Conservation (phyloP, 1,140 invertebrate species). For the Mizuhopecten yessoensis region DNA sequence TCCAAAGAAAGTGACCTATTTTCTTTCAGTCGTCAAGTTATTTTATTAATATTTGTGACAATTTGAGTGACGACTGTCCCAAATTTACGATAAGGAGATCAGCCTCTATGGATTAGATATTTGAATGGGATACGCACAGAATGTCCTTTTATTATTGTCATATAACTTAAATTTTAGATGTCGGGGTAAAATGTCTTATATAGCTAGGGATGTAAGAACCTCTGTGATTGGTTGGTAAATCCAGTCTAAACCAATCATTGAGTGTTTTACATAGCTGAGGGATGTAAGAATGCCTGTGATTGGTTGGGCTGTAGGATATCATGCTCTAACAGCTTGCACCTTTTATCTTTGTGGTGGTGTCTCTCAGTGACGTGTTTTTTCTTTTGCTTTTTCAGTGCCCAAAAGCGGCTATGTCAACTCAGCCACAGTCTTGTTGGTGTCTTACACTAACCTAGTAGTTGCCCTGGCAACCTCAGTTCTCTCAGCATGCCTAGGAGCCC, state of each 20-base stretch:
- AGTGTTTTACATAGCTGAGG: not conserved
- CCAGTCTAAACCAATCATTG: not conserved
- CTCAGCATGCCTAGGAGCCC: slow-evolving; percentile 36
- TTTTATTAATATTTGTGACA: too few species aligned
- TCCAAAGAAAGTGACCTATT: too few species aligned
- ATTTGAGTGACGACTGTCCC: too few species aligned
- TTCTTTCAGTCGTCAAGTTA: too few species aligned
- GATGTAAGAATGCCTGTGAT: not conserved
- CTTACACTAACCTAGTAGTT: slow-evolving; percentile 20
- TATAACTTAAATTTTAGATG: too few species aligned
- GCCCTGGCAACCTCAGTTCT: slow-evolving; percentile 30
- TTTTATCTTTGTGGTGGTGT: slow-evolving; percentile 34
- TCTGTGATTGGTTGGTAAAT: too few species aligned
- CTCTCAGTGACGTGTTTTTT: slow-evolving; percentile 38
- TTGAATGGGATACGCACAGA: too few species aligned
- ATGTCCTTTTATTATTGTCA: too few species aligned
- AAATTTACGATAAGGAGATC: too few species aligned
- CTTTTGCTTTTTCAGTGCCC: slow-evolving; percentile 30
- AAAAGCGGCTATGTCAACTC: not conserved
- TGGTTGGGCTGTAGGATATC: not conserved
- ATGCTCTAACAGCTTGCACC: slow-evolving; percentile 31
- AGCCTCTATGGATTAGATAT: too few species aligned
- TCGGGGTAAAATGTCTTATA: too few species aligned
- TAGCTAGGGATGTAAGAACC: too few species aligned
- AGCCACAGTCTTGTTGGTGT: slow-evolving; percentile 31